These are phyloP conservation scores for Panagrolaimus sp. DNA, from an alignment of 1,140 invertebrate genomes.

Conservation along the genomic window DNA sequence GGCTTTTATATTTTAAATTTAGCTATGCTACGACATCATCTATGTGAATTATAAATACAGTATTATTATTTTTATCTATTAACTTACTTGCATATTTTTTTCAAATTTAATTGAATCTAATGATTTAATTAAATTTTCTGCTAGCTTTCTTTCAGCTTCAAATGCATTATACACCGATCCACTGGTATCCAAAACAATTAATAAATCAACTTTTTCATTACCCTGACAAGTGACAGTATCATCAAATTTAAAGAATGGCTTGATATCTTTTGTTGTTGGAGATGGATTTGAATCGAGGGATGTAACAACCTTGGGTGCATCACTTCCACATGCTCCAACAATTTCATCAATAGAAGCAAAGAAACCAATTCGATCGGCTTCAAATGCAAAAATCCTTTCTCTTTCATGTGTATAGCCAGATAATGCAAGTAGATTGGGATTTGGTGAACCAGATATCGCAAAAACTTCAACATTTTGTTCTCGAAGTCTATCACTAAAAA, in stretches of 20 bases:
- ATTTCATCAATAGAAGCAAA: neutral
- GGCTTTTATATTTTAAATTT: too few relatives aligned
- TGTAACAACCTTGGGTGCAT: conserved; percentile 16
- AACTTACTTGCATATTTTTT: neutral
- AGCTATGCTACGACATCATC: neutral
- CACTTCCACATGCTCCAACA: neutral
- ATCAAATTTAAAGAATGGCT: neutral
- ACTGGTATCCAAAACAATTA: conserved; percentile 48
- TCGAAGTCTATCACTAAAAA: neutral
- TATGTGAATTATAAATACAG: neutral
- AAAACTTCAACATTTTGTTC: conserved; percentile 2
- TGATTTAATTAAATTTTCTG: conserved; percentile 34
- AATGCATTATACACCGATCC: conserved; percentile 46
- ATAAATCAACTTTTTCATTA: conserved; percentile 38
- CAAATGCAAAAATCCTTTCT: neutral
- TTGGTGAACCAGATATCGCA: conserved; percentile 16
- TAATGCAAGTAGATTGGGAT: conserved; percentile 11
- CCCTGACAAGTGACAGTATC: neutral
- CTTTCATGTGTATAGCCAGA: neutral
- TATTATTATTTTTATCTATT: too few relatives aligned
- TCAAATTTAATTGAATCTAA: conserved; percentile 27
- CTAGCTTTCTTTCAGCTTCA: conserved; percentile 39
- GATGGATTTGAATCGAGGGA: neutral
- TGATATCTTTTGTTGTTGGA: neutral
- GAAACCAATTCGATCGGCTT: neutral